Evolutionary conservation across 1,140 invertebrate genomes (phyloP).

Genomic region (Dinothrombium tinctorium): DNA sequence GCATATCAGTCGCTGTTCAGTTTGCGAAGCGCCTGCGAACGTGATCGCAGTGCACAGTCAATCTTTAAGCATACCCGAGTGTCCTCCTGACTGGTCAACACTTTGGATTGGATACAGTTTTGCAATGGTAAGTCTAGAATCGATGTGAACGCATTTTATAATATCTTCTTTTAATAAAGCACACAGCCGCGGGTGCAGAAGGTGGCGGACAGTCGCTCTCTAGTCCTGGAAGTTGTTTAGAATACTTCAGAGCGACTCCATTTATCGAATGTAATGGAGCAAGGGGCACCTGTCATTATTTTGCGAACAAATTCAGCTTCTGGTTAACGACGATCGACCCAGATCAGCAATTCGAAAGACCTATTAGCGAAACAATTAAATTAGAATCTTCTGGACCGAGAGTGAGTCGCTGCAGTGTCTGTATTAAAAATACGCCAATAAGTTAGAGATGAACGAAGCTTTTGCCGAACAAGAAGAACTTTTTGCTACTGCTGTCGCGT

Average conservation of each 20-base stretch:
- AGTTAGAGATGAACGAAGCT: no score
- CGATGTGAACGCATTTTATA: no score
- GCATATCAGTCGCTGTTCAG: conserved; percentile 72
- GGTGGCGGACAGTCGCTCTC: conserved; percentile 71
- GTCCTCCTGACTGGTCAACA: conserved; percentile 62
- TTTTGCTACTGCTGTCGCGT: no score
- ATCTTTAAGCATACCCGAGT: conserved; percentile 48
- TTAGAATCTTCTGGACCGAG: conserved; percentile 51
- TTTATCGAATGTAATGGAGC: conserved; percentile 73
- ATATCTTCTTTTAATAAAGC: neutral
- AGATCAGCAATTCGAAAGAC: conserved; percentile 52
- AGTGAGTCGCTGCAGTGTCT: conserved; percentile 86
- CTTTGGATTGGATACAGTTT: conserved; percentile 77
- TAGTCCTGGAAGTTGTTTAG: conserved; percentile 74
- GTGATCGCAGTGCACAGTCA: conserved; percentile 77
- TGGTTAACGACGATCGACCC: conserved; percentile 84
- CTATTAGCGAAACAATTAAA: conserved; percentile 72
- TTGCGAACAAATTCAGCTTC: conserved; percentile 90
- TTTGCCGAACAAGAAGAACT: no score
- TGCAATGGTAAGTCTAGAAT: conserved; percentile 43
- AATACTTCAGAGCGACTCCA: conserved; percentile 62
- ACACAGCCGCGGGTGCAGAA: conserved; percentile 39
- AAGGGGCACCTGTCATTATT: conserved; percentile 82
- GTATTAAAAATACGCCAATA: conserved; percentile 32
- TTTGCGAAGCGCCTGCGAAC: conserved; percentile 67